Percentiles rank a stretch among this genome's conserved stretches.
Evolutionary conservation across 1,140 invertebrate genomes (phyloP).

Genomic region (Orius laevigatus): DNA sequence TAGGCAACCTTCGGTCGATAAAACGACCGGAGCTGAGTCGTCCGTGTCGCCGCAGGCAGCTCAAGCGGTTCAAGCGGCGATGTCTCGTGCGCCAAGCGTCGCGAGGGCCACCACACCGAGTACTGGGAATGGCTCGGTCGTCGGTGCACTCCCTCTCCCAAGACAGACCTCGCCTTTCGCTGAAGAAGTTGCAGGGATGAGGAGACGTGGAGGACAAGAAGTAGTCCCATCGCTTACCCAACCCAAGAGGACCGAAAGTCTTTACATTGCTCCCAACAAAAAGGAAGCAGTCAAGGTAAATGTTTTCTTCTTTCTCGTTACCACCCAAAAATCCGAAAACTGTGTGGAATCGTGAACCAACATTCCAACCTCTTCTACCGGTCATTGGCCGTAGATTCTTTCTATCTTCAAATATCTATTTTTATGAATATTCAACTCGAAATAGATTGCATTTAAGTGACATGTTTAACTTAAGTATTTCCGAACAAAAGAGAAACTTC

Average conservation of each 20-base stretch:
- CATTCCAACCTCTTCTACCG: no score
- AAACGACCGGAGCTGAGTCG: slow-evolving; percentile 24
- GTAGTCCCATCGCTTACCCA: slow-evolving; percentile 63
- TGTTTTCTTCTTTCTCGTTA: background rate
- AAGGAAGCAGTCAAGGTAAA: slow-evolving; percentile 21
- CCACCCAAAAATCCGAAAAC: no score
- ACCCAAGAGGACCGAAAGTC: slow-evolving; percentile 75
- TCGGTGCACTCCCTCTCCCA: slow-evolving; percentile 23
- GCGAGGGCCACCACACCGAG: slow-evolving; percentile 28
- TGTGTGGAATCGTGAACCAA: no score
- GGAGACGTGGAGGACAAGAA: slow-evolving; percentile 69
- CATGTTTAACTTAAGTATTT: no score
- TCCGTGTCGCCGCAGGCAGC: slow-evolving; percentile 17
- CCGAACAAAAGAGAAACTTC: background rate
- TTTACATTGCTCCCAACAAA: slow-evolving; percentile 20
- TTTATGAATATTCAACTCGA: no score
- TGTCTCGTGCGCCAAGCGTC: slow-evolving; percentile 10
- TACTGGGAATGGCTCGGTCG: slow-evolving; percentile 23
- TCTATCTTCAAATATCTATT: no score
- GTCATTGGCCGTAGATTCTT: no score
- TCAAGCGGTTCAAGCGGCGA: slow-evolving; percentile 4
- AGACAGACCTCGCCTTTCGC: slow-evolving; percentile 29
- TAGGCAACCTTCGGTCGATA: slow-evolving; percentile 59
- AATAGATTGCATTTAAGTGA: no score
- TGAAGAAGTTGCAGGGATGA: slow-evolving; percentile 61